Evolutionary conservation across 2,888 invertebrate species (phyloP).

Genomic region (Volucella inflata): DNA sequence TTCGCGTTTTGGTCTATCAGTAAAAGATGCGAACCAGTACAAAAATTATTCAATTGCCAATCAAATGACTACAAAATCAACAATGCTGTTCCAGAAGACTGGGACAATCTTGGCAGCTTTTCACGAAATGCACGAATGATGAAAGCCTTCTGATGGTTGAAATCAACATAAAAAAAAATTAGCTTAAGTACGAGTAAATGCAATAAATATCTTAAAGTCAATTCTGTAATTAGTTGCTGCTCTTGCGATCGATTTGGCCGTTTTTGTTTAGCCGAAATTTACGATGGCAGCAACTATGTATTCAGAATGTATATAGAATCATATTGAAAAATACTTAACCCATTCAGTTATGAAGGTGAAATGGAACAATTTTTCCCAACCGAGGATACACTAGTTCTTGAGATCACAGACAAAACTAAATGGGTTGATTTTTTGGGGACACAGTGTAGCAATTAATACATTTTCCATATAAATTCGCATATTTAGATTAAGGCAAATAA

Average conservation of each 20-base stretch:
- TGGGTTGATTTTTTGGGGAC: slow-evolving; percentile 19
- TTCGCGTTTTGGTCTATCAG: slow-evolving; percentile 92
- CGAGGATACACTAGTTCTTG: slow-evolving; percentile 11
- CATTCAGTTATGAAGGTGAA: slow-evolving; percentile 39
- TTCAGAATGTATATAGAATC: slow-evolving; percentile 35
- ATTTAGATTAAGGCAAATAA: neutral
- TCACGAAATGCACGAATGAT: slow-evolving; percentile 80
- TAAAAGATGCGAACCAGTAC: slow-evolving; percentile 88
- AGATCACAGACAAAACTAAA: neutral
- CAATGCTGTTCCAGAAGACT: slow-evolving; percentile 82
- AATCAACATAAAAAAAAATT: slow-evolving; percentile 21
- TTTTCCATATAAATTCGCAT: slow-evolving; percentile 1
- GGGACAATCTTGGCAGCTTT: slow-evolving; percentile 82
- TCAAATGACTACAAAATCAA: slow-evolving; percentile 77
- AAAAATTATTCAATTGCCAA: slow-evolving; percentile 86
- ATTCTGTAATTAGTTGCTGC: slow-evolving; percentile 58
- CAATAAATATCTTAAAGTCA: slow-evolving; percentile 44
- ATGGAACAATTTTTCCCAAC: slow-evolving; percentile 43
- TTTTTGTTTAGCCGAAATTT: slow-evolving; percentile 43
- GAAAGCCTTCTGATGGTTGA: slow-evolving; percentile 43
- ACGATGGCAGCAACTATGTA: slow-evolving; percentile 68
- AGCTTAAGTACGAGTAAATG: slow-evolving; percentile 51
- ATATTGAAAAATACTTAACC: slow-evolving; percentile 35
- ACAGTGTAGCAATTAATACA: slow-evolving; percentile 33
- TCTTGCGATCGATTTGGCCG: slow-evolving; percentile 52